A percentile compares a stretch with the other conserved stretches of the same genome.
Evolutionary conservation across 1,140 invertebrate genomes (phyloP).

Genomic region (Hylyphantes graminicola): DNA sequence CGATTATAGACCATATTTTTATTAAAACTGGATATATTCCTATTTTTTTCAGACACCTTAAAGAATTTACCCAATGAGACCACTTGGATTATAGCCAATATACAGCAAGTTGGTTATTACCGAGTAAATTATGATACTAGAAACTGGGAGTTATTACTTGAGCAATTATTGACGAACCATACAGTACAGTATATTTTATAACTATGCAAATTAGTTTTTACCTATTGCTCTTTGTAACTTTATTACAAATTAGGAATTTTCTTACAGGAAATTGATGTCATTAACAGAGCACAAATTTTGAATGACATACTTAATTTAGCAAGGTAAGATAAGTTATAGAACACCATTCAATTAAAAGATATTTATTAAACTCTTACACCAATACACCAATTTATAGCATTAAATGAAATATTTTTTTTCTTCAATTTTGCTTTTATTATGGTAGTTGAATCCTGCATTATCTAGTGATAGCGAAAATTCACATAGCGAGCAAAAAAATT

Average conservation of each 20-base stretch:
- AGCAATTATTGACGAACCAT: conserved; percentile 73
- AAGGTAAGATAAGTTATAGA: conserved; percentile 10
- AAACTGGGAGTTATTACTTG: conserved; percentile 82
- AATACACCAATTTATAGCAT: too few species aligned
- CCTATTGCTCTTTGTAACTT: too few species aligned
- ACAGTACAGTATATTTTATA: conserved; percentile 59
- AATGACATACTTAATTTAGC: conserved; percentile 89
- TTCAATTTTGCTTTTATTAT: too few species aligned
- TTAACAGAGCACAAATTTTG: conserved; percentile 87
- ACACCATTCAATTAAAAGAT: too few species aligned
- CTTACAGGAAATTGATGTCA: conserved; percentile 72
- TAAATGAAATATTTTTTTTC: too few species aligned
- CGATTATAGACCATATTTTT: not conserved
- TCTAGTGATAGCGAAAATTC: too few species aligned
- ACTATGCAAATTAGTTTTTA: not conserved
- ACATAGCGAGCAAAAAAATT: too few species aligned
- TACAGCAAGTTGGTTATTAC: conserved; percentile 85
- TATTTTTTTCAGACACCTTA: conserved; percentile 20
- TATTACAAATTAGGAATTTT: not conserved
- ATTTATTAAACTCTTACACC: too few species aligned
- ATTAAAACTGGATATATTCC: not conserved
- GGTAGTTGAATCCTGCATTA: too few species aligned
- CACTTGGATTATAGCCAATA: conserved; percentile 83
- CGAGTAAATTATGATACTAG: conserved; percentile 82
- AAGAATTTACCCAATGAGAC: conserved; percentile 66